Evolutionary conservation across 2,113 vertebrate genomes (phyloP), one percentile per base, ranked within the genome.

Genomic region (Phodopus roborovskii): DNA sequence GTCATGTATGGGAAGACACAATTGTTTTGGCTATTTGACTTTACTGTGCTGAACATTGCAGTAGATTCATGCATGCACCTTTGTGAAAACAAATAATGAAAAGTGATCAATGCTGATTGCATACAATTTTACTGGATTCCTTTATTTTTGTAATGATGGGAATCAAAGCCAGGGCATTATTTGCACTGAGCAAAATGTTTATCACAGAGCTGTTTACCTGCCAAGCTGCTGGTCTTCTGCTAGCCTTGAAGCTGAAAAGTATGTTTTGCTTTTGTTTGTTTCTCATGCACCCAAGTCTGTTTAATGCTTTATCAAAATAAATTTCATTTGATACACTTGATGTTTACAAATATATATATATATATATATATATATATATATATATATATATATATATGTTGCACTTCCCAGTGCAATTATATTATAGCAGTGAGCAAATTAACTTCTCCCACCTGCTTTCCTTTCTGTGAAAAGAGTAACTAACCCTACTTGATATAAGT

Each of bases 1-100:
- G 9, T 10, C 53, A 33, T 83, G 9, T 71, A 62, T 64, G 30
- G 85, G 87, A 50, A 96, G 33, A 10, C 12, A 66, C 15, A 56
- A 17, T 20, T 83, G 24, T 92, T 94, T 94, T 95, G 58, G 7
- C 64, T 91, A 60, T 60, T n/a, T 95, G 87, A 62, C 62, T 85
- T 71, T 60, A 94, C 62, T 16, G 19, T 3, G 7, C 28, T 26
- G 82, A 79, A 6, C 28, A 45, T 48, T 88, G 70, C 16, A 26
- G 30, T 48, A 20, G 50, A 42, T 50, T 60, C 26, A 24, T 45
- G 39, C 48, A 33, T 73, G 5, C 48, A 20, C 22, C 45, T 64
- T 19, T 68, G 68, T 77, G 62, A 48, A 88, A 91, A 91, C n/a
- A 30, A 71, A 28, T 19, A 10, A n/a, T 66, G n/a, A 68, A 56